These are phyloP conservation scores for Mirza zaza DNA, from an alignment of 2,113 vertebrate genomes.

Conservation along the genomic window DNA sequence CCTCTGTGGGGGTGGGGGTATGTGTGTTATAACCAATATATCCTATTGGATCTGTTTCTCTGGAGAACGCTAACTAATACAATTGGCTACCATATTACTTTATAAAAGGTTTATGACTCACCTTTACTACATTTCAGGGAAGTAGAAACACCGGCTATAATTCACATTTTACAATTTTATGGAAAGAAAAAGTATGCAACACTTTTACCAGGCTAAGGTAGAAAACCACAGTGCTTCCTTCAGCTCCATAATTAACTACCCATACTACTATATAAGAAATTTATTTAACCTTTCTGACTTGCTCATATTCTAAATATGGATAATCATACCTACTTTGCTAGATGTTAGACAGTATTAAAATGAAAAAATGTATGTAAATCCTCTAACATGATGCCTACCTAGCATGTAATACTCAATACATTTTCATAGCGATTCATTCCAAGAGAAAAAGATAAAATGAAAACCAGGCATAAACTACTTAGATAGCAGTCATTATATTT, in stretches of 20 bases:
- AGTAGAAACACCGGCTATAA: neutral
- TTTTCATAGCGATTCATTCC: neutral
- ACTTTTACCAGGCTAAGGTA: neutral
- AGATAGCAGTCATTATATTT: neutral
- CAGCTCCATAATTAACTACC: neutral
- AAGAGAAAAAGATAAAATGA: conserved; percentile 21
- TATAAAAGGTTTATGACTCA: neutral
- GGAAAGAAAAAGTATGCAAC: neutral
- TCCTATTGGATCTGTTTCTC: neutral
- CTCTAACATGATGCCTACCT: neutral
- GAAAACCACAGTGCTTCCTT: neutral
- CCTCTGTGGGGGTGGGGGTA: neutral
- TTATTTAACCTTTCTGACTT: neutral
- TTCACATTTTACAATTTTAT: neutral
- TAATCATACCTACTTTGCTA: neutral
- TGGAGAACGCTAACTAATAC: neutral
- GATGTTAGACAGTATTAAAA: neutral
- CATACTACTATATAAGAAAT: neutral
- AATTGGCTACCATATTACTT: neutral
- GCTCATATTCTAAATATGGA: neutral
- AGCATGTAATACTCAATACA: neutral
- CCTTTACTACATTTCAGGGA: neutral
- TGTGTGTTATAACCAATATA: neutral
- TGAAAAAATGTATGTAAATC: neutral
- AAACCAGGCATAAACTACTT: neutral